Evolutionary conservation across 1,140 invertebrate genomes (phyloP), one percentile per base, ranked within the genome.

Genomic region (Callitettix versicolor): DNA sequence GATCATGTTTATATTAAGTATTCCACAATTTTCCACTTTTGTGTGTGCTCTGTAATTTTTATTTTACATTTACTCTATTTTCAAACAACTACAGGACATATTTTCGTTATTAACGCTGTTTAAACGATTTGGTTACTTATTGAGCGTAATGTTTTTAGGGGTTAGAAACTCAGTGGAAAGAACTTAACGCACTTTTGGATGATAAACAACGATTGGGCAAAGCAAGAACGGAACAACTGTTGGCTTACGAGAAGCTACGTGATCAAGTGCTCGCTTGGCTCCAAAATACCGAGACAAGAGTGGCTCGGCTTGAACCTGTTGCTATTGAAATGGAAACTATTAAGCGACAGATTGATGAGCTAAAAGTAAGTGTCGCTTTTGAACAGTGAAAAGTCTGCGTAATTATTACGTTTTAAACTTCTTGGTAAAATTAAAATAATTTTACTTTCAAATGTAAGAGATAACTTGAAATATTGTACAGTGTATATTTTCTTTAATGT

Each of bases 181-280:
- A 94, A 64, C 74, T 93, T 47, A 83, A 82, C 56, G 76, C 77
- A 42, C 68, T 85, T 0, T 72, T 96, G 5, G 85, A 89, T 58
- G 91, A 95, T 62, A 88, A 88, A 61, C 80, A 86, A 58, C 82
- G 86, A 63, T 73, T 92, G 24, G 86, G 85, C 3, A 86, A 85
- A 63, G 81, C 85, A 38, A 78, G 88, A 26, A 81, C 87, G 2
- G 89, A 95, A 66, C 86, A 92, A 58, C 76, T 87, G 20, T 78
- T 79, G 55, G 84, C 88, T 18, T 96, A 94, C 66, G 91, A 95
- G 63, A 79, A 79, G 15, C 72, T 93, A 6, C 81, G 86, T 58
- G 82, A 86, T 58, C 85, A 93, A 67, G 86, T 95, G 1, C 65
- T 88, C 1, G 83, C 86, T 34, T 96, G 93, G 92, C 74, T 97